These are phyloP conservation scores for Maniola hyperantus DNA, from an alignment of 2,888 invertebrate species.

Conservation along the genomic window DNA sequence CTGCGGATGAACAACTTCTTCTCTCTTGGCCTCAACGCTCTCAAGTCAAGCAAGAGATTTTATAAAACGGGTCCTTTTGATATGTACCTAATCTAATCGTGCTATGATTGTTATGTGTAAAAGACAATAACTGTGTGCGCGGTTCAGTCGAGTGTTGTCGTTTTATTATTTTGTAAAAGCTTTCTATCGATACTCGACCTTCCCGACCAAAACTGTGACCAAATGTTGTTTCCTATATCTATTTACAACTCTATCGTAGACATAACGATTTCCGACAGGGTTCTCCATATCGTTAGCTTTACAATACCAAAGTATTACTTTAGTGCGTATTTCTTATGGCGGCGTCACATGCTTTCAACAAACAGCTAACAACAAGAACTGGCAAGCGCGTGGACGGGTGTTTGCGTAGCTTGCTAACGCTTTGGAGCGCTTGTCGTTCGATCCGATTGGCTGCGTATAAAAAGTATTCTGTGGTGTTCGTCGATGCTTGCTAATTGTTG, in stretches of 20 bases:
- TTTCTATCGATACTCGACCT: constrained; percentile 67
- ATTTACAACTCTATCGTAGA: constrained; percentile 68
- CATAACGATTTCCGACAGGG: constrained; percentile 78
- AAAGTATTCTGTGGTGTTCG: too few relatives aligned
- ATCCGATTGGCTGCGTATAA: too few relatives aligned
- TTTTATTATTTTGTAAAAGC: constrained; percentile 58
- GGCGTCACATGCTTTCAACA: too few relatives aligned
- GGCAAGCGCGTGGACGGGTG: too few relatives aligned
- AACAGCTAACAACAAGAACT: too few relatives aligned
- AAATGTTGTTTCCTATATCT: constrained; percentile 69
- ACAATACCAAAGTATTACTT: constrained; percentile 78
- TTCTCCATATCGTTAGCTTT: constrained; percentile 82
- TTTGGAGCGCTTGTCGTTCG: too few relatives aligned
- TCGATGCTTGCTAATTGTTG: too few relatives aligned
- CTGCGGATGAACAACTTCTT: constrained; percentile 76
- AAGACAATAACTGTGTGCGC: constrained; percentile 72
- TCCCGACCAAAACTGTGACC: constrained; percentile 68
- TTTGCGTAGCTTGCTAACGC: too few relatives aligned
- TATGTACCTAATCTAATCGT: neutral
- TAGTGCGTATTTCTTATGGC: constrained; percentile 64
- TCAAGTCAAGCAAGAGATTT: constrained; percentile 61
- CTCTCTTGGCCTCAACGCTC: constrained; percentile 80
- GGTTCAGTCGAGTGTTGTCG: constrained; percentile 64
- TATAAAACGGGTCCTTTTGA: constrained; percentile 65
- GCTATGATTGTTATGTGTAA: constrained; percentile 49